Conservation (phyloP, 2,113 vertebrate genomes). For the Excalfactoria chinensis region DNA sequence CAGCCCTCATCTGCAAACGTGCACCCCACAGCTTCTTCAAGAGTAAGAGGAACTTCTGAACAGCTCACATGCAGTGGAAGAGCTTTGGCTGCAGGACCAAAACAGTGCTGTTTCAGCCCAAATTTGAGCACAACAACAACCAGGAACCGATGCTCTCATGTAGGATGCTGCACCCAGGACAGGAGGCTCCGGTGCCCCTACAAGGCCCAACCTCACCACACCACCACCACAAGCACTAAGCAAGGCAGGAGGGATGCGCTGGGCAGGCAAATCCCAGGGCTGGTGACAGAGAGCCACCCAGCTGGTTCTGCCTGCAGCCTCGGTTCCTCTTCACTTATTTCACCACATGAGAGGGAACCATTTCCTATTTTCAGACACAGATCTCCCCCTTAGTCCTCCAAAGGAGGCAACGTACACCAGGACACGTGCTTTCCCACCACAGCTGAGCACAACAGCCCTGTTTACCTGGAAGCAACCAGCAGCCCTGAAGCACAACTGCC, state of each 20-base stretch:
- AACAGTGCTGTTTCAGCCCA: neutral
- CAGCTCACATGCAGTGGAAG: neutral
- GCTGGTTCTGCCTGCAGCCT: neutral
- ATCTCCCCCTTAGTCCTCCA: neutral
- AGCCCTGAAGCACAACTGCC: neutral
- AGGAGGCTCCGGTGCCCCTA: neutral
- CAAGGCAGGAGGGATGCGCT: neutral
- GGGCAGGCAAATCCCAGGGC: neutral
- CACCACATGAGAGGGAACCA: neutral
- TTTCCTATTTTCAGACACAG: neutral
- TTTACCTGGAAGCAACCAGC: neutral
- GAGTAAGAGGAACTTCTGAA: neutral
- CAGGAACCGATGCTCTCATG: neutral
- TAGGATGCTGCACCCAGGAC: neutral
- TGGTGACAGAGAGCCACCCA: neutral
- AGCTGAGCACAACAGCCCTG: neutral
- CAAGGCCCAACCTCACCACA: neutral
- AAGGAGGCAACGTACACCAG: rapidly evolving
- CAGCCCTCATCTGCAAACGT: neutral
- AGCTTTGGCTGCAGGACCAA: neutral
- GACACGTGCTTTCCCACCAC: neutral
- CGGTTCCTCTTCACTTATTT: neutral
- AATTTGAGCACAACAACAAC: neutral
- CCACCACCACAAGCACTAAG: neutral
- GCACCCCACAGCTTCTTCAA: neutral